Evolutionary conservation across 2,888 invertebrate genomes (phyloP), one percentile per base, ranked within the genome.

Genomic region (Chalcosyrphus nemorum): DNA sequence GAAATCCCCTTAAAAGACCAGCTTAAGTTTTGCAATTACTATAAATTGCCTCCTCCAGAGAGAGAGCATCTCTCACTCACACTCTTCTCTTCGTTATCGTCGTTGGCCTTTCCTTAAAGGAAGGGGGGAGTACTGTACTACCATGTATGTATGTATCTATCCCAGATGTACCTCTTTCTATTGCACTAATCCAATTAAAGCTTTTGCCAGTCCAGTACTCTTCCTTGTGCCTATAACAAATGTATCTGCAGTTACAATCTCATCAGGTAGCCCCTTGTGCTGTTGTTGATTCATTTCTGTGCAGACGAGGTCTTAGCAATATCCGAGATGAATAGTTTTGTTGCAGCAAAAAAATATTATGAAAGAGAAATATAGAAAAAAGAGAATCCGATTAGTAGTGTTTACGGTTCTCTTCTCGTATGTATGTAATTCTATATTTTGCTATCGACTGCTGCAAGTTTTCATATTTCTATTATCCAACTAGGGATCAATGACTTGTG

Each of bases 161-260:
- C 6, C 13, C 54, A 32, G 15, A 11, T 47, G 32, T 27, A 19
- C 13, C 52, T 45, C 7, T 61, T 59, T 78, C 56, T 74, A 80
- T 78, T 84, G 78, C 59, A 75, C 74, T 84, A 84, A 84, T 84
- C 84, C 84, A 84, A 84, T 84, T 84, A 80, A 74, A 80, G 84
- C 80, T 70, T 80, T 68, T 47, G 68, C 68, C 57, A n/a, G n/a
- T 56, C 27, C 11, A 65, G 43, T 76, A 57, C 57, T 61, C 13
- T 17, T n/a, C 32, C 47, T 65, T 57, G 38, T 75, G 70, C 35
- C 63, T 57, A 75, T 75, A 77, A 77, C 77, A 77, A 72, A 77
- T 75, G 74, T 84, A 84, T 84, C 82, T 82, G 77, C 74, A 74
- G 68, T 78, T 78, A 47, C 50, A 78, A 68, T 78, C 74, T 68